These are phyloP conservation scores for Halesus radiatus DNA, from an alignment of 1,140 invertebrate species.

Conservation along the genomic window DNA sequence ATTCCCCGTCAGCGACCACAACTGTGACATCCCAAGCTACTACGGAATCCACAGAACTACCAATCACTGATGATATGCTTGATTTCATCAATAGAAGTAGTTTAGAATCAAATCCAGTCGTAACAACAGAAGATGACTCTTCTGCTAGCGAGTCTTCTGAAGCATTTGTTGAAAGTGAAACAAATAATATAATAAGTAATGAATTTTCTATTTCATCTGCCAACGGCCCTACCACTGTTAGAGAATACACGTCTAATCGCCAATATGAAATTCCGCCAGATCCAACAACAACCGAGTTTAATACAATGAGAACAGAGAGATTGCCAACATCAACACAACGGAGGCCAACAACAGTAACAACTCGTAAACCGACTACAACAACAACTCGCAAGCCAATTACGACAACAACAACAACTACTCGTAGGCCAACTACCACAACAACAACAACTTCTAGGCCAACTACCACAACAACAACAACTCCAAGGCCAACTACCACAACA, in stretches of 20 bases:
- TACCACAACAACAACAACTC: slow-evolving; percentile 49
- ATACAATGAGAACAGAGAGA: slow-evolving; percentile 27
- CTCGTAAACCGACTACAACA: neutral
- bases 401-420: neutral
- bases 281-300: slow-evolving; percentile 55
- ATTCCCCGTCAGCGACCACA: slow-evolving; percentile 53
- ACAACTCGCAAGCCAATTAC: slow-evolving; percentile 53
- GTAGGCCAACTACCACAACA: too few relatives aligned
- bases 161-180: slow-evolving; percentile 19
- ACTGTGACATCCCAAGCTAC: slow-evolving; percentile 54
- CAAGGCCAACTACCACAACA: slow-evolving; percentile 56
- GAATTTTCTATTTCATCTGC: neutral
- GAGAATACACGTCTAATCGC: neutral
- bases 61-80: neutral
- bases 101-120: neutral
- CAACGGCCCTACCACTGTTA: neutral
- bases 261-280: slow-evolving; percentile 27
- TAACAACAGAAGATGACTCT: neutral
- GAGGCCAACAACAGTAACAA: slow-evolving; percentile 48
- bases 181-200: neutral
- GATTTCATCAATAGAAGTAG: neutral
- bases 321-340: slow-evolving; percentile 52
- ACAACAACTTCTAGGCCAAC: neutral
- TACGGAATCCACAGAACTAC: slow-evolving; percentile 38
- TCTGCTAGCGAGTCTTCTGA: neutral